These are phyloP conservation scores for Erpetoichthys calabaricus DNA, from an alignment of 2,797 vertebrate species.

Conservation along the genomic window DNA sequence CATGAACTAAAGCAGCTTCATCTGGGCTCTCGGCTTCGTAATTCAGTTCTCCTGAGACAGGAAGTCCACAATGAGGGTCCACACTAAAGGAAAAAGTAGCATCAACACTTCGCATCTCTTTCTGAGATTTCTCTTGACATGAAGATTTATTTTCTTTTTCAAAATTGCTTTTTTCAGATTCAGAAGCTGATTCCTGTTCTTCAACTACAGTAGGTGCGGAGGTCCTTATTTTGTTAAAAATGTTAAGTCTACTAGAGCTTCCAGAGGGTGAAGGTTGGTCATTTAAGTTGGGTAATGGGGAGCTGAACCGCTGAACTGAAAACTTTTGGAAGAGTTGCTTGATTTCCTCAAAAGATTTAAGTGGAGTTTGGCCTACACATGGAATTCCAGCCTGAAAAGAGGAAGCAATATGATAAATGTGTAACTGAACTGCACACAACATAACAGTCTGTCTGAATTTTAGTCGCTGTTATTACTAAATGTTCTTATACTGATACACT, in stretches of 20 bases:
- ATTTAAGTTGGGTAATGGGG: slow-evolving; percentile 26
- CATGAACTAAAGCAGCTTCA: slow-evolving; percentile 81
- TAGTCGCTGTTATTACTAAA: too few relatives aligned
- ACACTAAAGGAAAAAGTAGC: neutral
- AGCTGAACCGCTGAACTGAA: slow-evolving; percentile 50
- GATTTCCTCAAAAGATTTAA: slow-evolving; percentile 70
- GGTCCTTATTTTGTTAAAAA: slow-evolving; percentile 31
- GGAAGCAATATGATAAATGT: slow-evolving; percentile 1
- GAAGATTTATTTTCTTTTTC: neutral
- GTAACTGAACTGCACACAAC: slow-evolving; percentile 13
- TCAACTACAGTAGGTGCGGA: slow-evolving; percentile 17
- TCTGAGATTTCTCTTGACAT: neutral
- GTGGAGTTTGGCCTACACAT: slow-evolving; percentile 39
- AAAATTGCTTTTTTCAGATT: slow-evolving; percentile 1
- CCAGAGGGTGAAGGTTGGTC: slow-evolving; percentile 28
- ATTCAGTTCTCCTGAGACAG: slow-evolving; percentile 30
- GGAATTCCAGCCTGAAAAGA: slow-evolving; percentile 50
- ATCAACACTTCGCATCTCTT: neutral
- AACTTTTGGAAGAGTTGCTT: slow-evolving; percentile 71
- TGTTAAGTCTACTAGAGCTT: slow-evolving; percentile 33
- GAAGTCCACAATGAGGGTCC: neutral
- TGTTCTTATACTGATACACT: too few relatives aligned
- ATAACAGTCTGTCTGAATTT: too few relatives aligned
- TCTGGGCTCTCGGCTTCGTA: slow-evolving; percentile 92
- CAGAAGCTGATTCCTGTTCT: slow-evolving; percentile 19